Conservation (phyloP, 1,140 invertebrate genomes). For the Potamilus streckersoni region DNA sequence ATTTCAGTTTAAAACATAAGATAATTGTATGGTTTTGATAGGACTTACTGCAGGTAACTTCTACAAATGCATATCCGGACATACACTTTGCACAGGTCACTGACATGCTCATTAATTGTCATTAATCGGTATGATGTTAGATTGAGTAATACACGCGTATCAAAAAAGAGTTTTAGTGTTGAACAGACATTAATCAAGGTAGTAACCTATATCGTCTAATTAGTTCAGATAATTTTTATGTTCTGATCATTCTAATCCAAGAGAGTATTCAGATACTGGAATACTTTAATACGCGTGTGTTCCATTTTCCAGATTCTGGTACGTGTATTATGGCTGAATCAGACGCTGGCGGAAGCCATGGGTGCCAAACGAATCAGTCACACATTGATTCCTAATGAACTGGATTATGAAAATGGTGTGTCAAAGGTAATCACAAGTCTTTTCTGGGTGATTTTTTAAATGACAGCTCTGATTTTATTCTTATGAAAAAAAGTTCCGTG, state of each 20-base stretch:
- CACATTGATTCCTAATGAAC: slow-evolving; percentile 86
- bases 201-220: background rate
- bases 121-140: too few species aligned
- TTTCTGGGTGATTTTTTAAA: too few species aligned
- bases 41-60: too few species aligned
- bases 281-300: background rate
- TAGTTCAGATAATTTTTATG: background rate
- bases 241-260: background rate
- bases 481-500: too few species aligned
- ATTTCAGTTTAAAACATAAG: too few species aligned
- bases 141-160: too few species aligned
- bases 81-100: too few species aligned
- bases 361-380: slow-evolving; percentile 91
- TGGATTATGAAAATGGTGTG: slow-evolving; percentile 83
- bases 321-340: slow-evolving; percentile 83
- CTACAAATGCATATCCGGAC: too few species aligned
- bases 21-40: too few species aligned
- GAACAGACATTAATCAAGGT: background rate
- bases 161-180: too few species aligned
- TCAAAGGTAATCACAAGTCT: slow-evolving; percentile 60
- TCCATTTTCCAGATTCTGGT: slow-evolving; percentile 76
- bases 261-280: background rate
- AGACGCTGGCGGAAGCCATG: slow-evolving; percentile 87
- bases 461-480: too few species aligned
- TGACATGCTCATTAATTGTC: too few species aligned